These are phyloP conservation scores for Tridacna crocea DNA, from an alignment of 2,888 invertebrate genomes.

Conservation along the genomic window DNA sequence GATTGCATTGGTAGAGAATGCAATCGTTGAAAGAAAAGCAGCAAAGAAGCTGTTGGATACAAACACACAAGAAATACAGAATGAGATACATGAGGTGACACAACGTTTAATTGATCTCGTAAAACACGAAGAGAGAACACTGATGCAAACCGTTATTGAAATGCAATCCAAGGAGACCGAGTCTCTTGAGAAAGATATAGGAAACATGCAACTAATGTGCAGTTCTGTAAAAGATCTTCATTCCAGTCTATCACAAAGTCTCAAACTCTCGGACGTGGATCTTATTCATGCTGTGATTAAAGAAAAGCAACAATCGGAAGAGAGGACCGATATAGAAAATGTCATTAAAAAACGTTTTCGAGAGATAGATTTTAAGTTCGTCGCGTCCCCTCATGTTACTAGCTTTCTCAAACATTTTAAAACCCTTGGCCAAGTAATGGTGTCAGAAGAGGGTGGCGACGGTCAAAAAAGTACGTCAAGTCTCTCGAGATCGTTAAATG, in stretches of 20 bases:
- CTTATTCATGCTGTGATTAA: constrained; percentile 58
- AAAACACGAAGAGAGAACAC: constrained; percentile 53
- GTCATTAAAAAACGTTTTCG: constrained; percentile 54
- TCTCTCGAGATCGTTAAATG: constrained; percentile 32
- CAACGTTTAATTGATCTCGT: constrained; percentile 56
- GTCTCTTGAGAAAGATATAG: constrained; percentile 55
- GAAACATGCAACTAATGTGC: constrained; percentile 43
- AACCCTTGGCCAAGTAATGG: constrained; percentile 55
- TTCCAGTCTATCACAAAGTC: constrained; percentile 31
- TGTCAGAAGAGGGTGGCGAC: constrained; percentile 35
- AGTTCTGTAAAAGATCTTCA: constrained; percentile 29
- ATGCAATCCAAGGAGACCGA: constrained; percentile 53
- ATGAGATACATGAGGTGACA: constrained; percentile 55
- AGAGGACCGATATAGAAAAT: constrained; percentile 39
- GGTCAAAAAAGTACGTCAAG: constrained; percentile 24
- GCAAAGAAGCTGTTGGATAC: constrained; percentile 57
- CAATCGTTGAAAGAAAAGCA: constrained; percentile 55
- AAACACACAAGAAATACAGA: constrained; percentile 56
- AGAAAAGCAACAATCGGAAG: constrained; percentile 48
- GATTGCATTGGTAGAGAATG: constrained; percentile 53
- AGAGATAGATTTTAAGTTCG: constrained; percentile 59
- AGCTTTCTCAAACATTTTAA: constrained; percentile 61
- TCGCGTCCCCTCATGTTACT: constrained; percentile 55
- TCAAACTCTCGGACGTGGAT: constrained; percentile 52
- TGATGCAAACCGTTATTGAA: constrained; percentile 45